Evolutionary conservation across 1,140 invertebrate species (phyloP).

Genomic region (Cardiocondyla obscurior): DNA sequence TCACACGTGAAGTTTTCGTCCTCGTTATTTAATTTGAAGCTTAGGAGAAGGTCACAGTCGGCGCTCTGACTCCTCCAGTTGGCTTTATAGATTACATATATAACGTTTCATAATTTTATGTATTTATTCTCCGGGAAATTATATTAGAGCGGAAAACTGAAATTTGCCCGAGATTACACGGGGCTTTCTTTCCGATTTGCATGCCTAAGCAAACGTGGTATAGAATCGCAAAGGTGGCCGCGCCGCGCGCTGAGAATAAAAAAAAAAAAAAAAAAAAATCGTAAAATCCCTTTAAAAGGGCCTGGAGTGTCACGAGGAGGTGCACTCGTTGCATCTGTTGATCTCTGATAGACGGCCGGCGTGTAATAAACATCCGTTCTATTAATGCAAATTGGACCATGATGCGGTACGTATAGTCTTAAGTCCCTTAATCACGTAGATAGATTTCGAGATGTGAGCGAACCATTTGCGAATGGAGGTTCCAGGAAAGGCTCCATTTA

Average conservation of each 20-base stretch:
- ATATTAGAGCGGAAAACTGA: background rate
- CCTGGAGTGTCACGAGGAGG: background rate
- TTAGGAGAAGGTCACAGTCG: background rate
- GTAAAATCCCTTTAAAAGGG: background rate
- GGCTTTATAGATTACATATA: background rate
- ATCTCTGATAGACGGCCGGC: background rate
- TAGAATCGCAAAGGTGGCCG: background rate
- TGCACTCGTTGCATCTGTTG: background rate
- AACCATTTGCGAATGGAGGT: slow-evolving; percentile 56
- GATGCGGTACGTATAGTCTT: slow-evolving; percentile 48
- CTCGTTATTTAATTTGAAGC: slow-evolving; percentile 69
- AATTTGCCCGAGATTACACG: too few relatives aligned
- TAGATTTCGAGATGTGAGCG: slow-evolving; percentile 62
- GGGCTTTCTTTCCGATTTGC: slow-evolving; percentile 11
- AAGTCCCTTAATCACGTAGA: slow-evolving; percentile 58
- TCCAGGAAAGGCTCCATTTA: slow-evolving; percentile 65
- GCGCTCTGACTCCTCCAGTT: background rate
- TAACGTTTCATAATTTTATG: background rate
- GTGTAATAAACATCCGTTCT: slow-evolving; percentile 22
- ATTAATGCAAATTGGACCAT: slow-evolving; percentile 55
- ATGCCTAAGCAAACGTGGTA: slow-evolving; percentile 3
- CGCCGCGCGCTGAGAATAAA: too few relatives aligned
- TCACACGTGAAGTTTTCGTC: slow-evolving; percentile 64
- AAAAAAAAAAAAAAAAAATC: background rate
- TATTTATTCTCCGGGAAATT: background rate